Base-by-base conservation (phyloP, 2,888 invertebrate species). In the Melinaea menophilus region DNA sequence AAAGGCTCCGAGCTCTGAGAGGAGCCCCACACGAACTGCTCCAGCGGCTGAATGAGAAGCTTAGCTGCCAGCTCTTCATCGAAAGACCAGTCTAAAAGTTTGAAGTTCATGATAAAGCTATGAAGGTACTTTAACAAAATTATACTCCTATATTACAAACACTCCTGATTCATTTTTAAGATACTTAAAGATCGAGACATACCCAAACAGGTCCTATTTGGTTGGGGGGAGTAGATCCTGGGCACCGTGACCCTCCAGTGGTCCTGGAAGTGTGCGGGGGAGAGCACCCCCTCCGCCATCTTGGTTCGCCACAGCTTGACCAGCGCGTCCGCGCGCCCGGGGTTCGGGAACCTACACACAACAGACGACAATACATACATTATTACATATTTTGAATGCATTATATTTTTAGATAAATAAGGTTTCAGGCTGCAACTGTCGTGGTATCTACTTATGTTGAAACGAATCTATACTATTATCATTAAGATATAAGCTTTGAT, bases 21-120 rank as follows among this genome's bases (percentile, higher is more conserved):
- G 35, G 94, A 93, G 72, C 95, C 94, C 83, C 95, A 95, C 59
- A 98, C 94, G 78, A 97, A 97, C 77, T 95, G 94, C 78, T 97
- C 95, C 60, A 98, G 77, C 0, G 95, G 93, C 72, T 94, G 92
- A 71, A 96, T 94, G 11, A 98, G 92, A 63, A 94, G 89, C 72
- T 93, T 92, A 64, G 93, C 91, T 2, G 94, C 95, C 65, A 93
- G 83, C 51, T 94, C 92, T 77, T 96, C 96, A 79, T 96, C 94
- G 80, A 94, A 95, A 66, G 92, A 92, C 93, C 94, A 95, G 76
- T 94, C 91, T 91, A 80, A 4, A 79, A 48, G 9, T 41, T 41
- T 9, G 2, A 11, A 41, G 9, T 41, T 41, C 7, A 9, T 41
- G 5, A 41, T 9, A 41, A 9, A 41, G 9, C 11, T 22, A n/a